Percentiles rank a stretch among this genome's conserved stretches.
phyloP scores from a whole-genome alignment of 2,797 vertebrate genomes.

The Typhlichthys subterraneus region DNA sequence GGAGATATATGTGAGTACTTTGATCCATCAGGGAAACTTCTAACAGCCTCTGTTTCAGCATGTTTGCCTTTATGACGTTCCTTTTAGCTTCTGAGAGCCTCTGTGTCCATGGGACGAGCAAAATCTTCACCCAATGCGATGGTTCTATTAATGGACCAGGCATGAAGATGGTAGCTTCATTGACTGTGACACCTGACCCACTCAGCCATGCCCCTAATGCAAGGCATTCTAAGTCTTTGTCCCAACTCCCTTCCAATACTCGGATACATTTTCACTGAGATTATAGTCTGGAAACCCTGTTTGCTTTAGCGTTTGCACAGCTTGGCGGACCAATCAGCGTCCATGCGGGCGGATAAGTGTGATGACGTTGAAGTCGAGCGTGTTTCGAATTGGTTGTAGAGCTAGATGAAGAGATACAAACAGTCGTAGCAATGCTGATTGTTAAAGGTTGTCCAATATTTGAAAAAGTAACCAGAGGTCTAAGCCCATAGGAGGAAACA shows the following conservation, averaged over 20 bases:
- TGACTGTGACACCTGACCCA: background rate
- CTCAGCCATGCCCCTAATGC: background rate
- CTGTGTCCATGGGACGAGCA: background rate
- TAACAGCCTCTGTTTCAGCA: background rate
- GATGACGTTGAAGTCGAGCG: no score
- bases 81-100: background rate
- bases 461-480: no score
- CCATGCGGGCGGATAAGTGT: no score
- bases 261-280: no score
- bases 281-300: no score
- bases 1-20: constrained; percentile 9
- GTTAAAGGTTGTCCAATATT: no score
- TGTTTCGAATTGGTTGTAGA: no score
- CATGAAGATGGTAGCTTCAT: background rate
- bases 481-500: no score
- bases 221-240: constrained; percentile 2
- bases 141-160: background rate
- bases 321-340: no score
- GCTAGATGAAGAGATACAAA: no score
- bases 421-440: no score
- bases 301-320: no score
- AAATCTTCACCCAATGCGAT: background rate
- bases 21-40: background rate
- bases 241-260: background rate
- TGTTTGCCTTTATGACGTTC: constrained; percentile 3